A percentile compares a stretch with the other conserved stretches of the same genome.
phyloP scores from a whole-genome alignment of 2,888 invertebrate species.

The Scrobipalpa atriplicella region DNA sequence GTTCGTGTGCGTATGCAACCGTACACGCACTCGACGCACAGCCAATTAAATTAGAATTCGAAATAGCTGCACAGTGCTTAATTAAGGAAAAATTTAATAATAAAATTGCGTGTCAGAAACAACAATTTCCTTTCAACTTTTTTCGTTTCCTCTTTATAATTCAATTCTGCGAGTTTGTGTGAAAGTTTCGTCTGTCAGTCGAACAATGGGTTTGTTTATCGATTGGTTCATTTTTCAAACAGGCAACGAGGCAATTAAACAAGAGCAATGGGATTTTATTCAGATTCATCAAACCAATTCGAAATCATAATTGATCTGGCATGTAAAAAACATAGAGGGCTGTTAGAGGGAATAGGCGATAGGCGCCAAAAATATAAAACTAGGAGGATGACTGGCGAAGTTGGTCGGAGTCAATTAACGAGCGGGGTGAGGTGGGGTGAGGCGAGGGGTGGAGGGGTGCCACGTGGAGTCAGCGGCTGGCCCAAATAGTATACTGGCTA shows the following conservation, averaged over 20 bases:
- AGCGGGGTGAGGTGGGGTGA: conserved; percentile 38
- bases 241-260: conserved; percentile 78
- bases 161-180: conserved; percentile 29
- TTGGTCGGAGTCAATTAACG: conserved; percentile 78
- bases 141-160: conserved; percentile 28
- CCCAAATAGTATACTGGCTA: not conserved
- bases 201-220: conserved; percentile 58
- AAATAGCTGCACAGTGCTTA: conserved; percentile 46
- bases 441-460: not conserved
- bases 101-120: conserved; percentile 25
- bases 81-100: conserved; percentile 40
- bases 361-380: conserved; percentile 72
- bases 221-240: conserved; percentile 76
- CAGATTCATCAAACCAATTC: conserved; percentile 81
- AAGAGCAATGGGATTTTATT: conserved; percentile 80
- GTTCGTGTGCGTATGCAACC: conserved; percentile 45
- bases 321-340: conserved; percentile 79
- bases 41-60: conserved; percentile 60
- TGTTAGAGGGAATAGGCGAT: conserved; percentile 76
- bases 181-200: conserved; percentile 41
- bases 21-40: conserved; percentile 72
- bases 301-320: conserved; percentile 81
- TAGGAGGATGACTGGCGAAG: conserved; percentile 79
- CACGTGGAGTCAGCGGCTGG: not conserved
- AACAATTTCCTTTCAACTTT: conserved; percentile 29